Conservation (phyloP, 1,140 invertebrate species). For the Metaphire vulgaris region DNA sequence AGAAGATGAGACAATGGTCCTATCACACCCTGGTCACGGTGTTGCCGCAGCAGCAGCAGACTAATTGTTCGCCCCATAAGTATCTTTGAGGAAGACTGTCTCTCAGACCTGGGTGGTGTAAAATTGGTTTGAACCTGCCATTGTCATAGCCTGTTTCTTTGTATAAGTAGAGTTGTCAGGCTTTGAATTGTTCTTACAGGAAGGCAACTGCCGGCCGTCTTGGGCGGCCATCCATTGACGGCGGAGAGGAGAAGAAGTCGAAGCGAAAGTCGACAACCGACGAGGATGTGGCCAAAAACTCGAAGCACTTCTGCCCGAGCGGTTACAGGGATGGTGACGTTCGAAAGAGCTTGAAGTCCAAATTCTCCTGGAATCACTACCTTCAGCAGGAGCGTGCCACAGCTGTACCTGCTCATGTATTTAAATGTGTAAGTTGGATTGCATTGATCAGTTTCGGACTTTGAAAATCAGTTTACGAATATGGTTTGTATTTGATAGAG, state of each 20-base stretch:
- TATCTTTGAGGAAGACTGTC: too few relatives aligned
- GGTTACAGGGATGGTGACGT: conserved; percentile 39
- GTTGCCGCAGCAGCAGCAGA: too few relatives aligned
- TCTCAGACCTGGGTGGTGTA: too few relatives aligned
- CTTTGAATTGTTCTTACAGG: too few relatives aligned
- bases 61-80: too few relatives aligned
- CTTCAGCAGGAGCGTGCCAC: conserved; percentile 45
- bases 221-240: not conserved
- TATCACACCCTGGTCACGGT: too few relatives aligned
- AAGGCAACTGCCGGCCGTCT: not conserved
- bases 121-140: too few relatives aligned
- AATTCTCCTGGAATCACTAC: conserved; percentile 51
- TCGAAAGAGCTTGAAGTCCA: conserved; percentile 15
- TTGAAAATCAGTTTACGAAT: not conserved
- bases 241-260: not conserved
- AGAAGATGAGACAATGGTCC: too few relatives aligned
- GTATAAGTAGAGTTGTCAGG: too few relatives aligned
- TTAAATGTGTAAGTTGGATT: conserved; percentile 46
- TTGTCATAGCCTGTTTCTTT: too few relatives aligned
- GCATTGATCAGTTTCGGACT: not conserved
- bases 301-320: conserved; percentile 15
- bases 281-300: not conserved
- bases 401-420: conserved; percentile 46
- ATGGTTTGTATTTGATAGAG: too few relatives aligned
- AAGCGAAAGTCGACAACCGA: not conserved